Evolutionary conservation across 2,113 vertebrate genomes (phyloP).

Genomic region (Bostrychus sinensis): DNA sequence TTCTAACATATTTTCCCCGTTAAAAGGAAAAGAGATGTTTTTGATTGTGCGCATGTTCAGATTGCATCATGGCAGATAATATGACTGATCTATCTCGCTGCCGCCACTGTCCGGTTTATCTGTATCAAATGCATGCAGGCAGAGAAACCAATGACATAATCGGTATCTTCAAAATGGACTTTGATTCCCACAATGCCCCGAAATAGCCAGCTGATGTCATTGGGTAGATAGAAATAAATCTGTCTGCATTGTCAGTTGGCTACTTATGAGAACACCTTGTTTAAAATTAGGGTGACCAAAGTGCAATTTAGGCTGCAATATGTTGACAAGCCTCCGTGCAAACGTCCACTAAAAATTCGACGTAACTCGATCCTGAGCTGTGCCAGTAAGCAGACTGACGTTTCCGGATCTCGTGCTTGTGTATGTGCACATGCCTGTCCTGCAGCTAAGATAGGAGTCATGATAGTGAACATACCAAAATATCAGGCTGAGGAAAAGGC

Average conservation of each 20-base stretch:
- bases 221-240: constrained; percentile 62
- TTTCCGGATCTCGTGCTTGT: constrained; percentile 53
- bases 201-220: constrained; percentile 76
- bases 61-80: constrained; percentile 55
- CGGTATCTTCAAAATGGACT: constrained; percentile 61
- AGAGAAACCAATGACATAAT: constrained; percentile 67
- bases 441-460: constrained; percentile 25
- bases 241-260: constrained; percentile 40
- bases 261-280: constrained; percentile 33
- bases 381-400: constrained; percentile 67
- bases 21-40: constrained; percentile 21
- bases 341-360: constrained; percentile 37
- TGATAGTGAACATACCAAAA: constrained; percentile 14
- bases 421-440: constrained; percentile 12
- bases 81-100: constrained; percentile 47
- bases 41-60: constrained; percentile 27
- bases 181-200: constrained; percentile 66
- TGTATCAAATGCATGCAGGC: constrained; percentile 66
- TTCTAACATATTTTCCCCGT: constrained; percentile 7
- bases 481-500: background rate
- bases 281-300: constrained; percentile 1
- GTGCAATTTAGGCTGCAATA: background rate
- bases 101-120: constrained; percentile 55
- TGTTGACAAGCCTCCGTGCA: background rate
- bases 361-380: constrained; percentile 62